phyloP scores from a whole-genome alignment of 2,113 vertebrate genomes.

The Gasterosteus aculeatus region DNA sequence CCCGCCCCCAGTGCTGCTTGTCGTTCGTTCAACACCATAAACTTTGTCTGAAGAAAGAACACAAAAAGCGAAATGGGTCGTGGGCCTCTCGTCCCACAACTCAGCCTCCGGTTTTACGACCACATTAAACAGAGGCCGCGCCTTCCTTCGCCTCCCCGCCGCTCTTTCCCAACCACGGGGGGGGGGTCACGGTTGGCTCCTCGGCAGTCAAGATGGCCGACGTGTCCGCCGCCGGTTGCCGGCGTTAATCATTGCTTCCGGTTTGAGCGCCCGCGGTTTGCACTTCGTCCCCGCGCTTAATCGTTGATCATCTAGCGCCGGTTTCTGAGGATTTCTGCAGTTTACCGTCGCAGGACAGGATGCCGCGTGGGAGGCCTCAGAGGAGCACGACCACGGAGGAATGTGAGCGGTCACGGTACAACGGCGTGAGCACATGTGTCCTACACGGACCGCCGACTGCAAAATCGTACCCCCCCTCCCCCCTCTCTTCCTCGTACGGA shows the following conservation, averaged over 20 bases:
- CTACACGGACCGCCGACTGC: too few relatives aligned
- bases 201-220: conserved; percentile 29
- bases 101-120: conserved; percentile 54
- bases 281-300: not conserved
- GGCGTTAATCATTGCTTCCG: conserved; percentile 1
- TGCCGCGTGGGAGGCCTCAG: not conserved
- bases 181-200: conserved; percentile 39
- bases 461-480: conserved; percentile 41
- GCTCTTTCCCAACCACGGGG: conserved; percentile 2
- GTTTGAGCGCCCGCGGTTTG: not conserved
- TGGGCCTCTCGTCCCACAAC: conserved; percentile 46
- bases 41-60: conserved; percentile 10
- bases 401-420: too few relatives aligned
- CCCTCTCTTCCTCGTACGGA: conserved; percentile 25
- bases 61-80: conserved; percentile 17
- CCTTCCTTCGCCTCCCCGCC: conserved; percentile 35
- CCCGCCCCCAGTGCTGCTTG: not conserved
- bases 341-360: not conserved
- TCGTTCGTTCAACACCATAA: not conserved
- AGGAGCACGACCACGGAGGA: not conserved
- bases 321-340: not conserved
- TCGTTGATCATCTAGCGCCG: not conserved
- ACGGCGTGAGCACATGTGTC: too few relatives aligned
- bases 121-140: conserved; percentile 38
- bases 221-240: conserved; percentile 13